Conservation (phyloP, 2,888 invertebrate genomes). For the Trisateles emortualis region DNA sequence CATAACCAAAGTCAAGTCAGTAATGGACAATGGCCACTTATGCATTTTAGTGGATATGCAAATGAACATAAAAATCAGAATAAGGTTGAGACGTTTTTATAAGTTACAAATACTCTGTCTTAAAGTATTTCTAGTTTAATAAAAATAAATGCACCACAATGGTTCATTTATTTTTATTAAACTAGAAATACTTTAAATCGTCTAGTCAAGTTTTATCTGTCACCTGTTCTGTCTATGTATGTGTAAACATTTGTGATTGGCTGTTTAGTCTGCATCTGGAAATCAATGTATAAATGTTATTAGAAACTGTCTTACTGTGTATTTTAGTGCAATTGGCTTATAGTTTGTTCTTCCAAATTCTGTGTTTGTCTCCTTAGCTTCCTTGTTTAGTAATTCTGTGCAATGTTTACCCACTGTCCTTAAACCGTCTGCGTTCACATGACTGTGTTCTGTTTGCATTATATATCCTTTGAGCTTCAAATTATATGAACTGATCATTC, state of each 20-base stretch:
- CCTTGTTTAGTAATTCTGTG: constrained; percentile 20
- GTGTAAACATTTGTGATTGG: constrained; percentile 32
- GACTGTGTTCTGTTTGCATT: constrained; percentile 11
- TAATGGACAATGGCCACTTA: too few relatives aligned
- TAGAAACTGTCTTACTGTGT: constrained; percentile 19
- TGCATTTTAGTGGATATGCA: too few relatives aligned
- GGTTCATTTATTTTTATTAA: too few relatives aligned
- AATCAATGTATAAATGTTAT: constrained; percentile 19
- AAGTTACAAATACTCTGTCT: too few relatives aligned
- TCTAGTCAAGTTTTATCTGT: constrained; percentile 23
- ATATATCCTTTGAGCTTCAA: constrained; percentile 3
- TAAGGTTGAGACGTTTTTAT: too few relatives aligned
- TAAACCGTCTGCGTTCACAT: constrained; percentile 10
- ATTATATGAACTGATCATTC: background rate
- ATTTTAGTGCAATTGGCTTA: constrained; percentile 50
- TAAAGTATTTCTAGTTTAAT: too few relatives aligned
- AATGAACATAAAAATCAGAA: too few relatives aligned
- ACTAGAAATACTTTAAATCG: background rate
- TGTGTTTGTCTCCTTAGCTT: constrained; percentile 45
- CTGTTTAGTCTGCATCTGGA: constrained; percentile 38
- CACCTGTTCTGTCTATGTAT: constrained; percentile 6
- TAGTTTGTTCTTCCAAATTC: constrained; percentile 44
- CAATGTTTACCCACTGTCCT: constrained; percentile 23
- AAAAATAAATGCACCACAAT: too few relatives aligned
- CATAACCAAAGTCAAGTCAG: too few relatives aligned